These are phyloP conservation scores for Netelia fuscicornis DNA, from an alignment of 2,888 invertebrate genomes.

Conservation along the genomic window DNA sequence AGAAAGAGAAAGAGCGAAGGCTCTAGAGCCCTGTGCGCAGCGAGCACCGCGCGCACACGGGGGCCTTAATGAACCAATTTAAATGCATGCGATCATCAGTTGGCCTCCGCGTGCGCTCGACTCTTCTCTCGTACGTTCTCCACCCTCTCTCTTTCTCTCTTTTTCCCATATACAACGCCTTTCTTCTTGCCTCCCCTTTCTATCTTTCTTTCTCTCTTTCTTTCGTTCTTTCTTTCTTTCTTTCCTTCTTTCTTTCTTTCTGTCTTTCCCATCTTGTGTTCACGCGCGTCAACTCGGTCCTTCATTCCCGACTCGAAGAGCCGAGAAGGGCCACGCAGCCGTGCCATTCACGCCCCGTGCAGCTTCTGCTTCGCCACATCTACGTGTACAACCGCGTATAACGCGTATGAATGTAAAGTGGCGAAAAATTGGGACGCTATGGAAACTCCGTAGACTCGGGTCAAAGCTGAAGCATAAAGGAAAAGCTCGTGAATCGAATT, in stretches of 20 bases:
- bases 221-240: slow-evolving; percentile 34
- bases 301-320: slow-evolving; percentile 16
- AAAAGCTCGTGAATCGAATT: too few species aligned
- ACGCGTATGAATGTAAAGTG: too few species aligned
- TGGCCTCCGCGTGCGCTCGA: slow-evolving; percentile 83
- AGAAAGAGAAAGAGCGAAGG: slow-evolving; percentile 12
- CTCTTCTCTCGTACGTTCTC: slow-evolving; percentile 75
- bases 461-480: too few species aligned
- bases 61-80: slow-evolving; percentile 85
- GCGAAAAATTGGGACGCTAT: too few species aligned
- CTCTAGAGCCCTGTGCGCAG: slow-evolving; percentile 25
- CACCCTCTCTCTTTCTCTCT: slow-evolving; percentile 42
- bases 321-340: too few species aligned
- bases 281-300: slow-evolving; percentile 24
- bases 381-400: too few species aligned
- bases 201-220: slow-evolving; percentile 55
- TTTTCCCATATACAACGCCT: slow-evolving; percentile 71
- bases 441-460: too few species aligned
- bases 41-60: slow-evolving; percentile 64
- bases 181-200: slow-evolving; percentile 50
- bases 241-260: slow-evolving; percentile 42
- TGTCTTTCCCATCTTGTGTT: slow-evolving; percentile 6
- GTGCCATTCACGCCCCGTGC: too few species aligned
- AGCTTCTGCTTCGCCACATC: too few species aligned
- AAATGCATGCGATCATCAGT: slow-evolving; percentile 85